Evolutionary conservation across 1,140 invertebrate genomes (phyloP).

Genomic region (Anastrepha ludens): DNA sequence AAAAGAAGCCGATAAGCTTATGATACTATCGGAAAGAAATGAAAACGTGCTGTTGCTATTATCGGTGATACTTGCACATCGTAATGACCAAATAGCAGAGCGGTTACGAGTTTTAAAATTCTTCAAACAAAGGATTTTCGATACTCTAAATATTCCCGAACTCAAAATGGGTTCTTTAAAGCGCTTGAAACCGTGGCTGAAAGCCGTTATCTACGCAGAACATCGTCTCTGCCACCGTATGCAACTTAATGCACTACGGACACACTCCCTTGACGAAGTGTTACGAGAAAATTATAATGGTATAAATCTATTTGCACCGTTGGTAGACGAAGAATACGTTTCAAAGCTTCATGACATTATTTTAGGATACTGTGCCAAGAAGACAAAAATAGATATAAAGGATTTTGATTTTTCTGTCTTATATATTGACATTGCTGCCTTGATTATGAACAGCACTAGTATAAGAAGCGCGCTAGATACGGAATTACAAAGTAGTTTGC

Average conservation of each 20-base stretch:
- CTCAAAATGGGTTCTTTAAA: neutral
- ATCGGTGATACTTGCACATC: constrained; percentile 3
- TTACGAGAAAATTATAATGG: neutral
- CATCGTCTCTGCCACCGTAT: neutral
- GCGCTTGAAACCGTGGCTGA: neutral
- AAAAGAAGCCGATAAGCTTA: neutral
- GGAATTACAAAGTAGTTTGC: neutral
- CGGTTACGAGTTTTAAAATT: neutral
- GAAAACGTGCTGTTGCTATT: neutral
- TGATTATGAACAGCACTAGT: constrained; percentile 11
- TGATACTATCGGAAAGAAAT: neutral
- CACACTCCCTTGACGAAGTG: neutral
- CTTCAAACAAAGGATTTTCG: neutral
- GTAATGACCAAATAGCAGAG: neutral
- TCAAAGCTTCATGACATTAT: neutral
- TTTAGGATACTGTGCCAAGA: neutral
- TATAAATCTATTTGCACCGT: constrained; percentile 18
- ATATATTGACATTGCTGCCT: neutral
- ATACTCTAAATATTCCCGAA: neutral
- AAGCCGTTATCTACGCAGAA: neutral
- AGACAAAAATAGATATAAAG: neutral
- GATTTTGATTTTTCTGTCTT: neutral
- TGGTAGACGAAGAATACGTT: neutral
- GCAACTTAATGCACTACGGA: neutral
- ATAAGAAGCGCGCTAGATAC: neutral